Conservation (phyloP, 2,797 vertebrate genomes). For the Dallia pectoralis region DNA sequence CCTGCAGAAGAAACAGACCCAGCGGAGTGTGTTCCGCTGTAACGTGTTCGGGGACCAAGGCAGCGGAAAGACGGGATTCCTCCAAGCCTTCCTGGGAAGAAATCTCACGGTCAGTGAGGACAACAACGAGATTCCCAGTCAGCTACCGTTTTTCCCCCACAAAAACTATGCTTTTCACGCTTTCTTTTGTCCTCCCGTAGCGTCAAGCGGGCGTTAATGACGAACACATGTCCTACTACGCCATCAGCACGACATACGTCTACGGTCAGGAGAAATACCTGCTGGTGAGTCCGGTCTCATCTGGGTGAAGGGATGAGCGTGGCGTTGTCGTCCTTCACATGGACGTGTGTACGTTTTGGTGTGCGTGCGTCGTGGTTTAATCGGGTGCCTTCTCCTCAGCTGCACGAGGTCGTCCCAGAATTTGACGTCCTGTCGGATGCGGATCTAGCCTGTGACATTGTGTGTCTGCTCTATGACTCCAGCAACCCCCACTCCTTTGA, state of each 20-base stretch:
- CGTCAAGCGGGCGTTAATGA: slow-evolving; percentile 82
- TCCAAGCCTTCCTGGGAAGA: slow-evolving; percentile 89
- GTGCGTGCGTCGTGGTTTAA: neutral
- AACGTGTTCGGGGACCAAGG: slow-evolving; percentile 87
- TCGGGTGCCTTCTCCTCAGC: slow-evolving; percentile 60
- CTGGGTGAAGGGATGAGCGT: too few relatives aligned
- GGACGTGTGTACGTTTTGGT: too few relatives aligned
- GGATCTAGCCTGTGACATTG: slow-evolving; percentile 87
- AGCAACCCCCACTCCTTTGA: slow-evolving; percentile 93
- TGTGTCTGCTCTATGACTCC: slow-evolving; percentile 92
- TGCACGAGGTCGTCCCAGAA: slow-evolving; percentile 87
- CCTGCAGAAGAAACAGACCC: slow-evolving; percentile 95
- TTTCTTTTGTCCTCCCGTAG: slow-evolving; percentile 61
- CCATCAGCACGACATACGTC: slow-evolving; percentile 92
- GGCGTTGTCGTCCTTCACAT: neutral
- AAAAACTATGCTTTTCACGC: neutral
- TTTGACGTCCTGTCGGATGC: slow-evolving; percentile 86
- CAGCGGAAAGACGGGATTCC: slow-evolving; percentile 91
- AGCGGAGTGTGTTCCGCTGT: slow-evolving; percentile 93
- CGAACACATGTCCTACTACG: slow-evolving; percentile 92
- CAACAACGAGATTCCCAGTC: neutral
- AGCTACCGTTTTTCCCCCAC: neutral
- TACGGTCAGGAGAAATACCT: slow-evolving; percentile 98
- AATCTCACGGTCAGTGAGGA: slow-evolving; percentile 80
- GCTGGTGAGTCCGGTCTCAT: slow-evolving; percentile 77